A percentile compares a stretch with the other conserved stretches of the same genome.
Conservation (phyloP, 92 coral and sea anemone genomes). For the Palythoa grandiflora region DNA sequence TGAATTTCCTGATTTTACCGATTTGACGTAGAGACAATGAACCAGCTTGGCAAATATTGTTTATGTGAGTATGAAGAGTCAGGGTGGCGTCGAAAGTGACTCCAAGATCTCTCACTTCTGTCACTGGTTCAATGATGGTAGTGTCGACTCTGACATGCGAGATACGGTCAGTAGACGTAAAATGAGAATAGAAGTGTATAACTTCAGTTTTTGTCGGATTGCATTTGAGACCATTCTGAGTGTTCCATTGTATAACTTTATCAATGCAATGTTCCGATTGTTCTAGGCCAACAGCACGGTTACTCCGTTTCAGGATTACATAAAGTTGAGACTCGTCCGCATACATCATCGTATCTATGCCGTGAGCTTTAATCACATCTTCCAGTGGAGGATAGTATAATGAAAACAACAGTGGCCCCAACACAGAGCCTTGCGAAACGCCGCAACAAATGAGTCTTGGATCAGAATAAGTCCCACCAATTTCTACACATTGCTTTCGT, state of each 20-base stretch:
- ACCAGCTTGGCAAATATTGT: too few species aligned
- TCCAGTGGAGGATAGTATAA: conserved; percentile 8
- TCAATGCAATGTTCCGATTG: conserved; percentile 36
- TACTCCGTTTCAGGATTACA: conserved; percentile 38
- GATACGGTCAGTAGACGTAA: not conserved
- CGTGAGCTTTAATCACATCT: conserved; percentile 33
- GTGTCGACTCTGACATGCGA: not conserved
- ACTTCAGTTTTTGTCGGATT: not conserved
- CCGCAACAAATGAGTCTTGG: conserved; percentile 15
- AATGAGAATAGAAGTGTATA: not conserved
- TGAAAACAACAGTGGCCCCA: too few species aligned
- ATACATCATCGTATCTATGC: conserved; percentile 12
- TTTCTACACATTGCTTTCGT: not conserved
- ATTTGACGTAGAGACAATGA: too few species aligned
- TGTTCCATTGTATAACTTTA: conserved; percentile 1
- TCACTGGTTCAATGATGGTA: not conserved
- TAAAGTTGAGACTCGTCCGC: conserved; percentile 51
- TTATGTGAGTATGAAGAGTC: not conserved
- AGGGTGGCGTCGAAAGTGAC: not conserved
- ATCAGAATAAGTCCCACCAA: conserved; percentile 8
- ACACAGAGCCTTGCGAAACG: not conserved
- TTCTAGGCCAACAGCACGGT: conserved; percentile 34
- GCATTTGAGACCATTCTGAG: not conserved
- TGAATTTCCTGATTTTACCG: too few species aligned
- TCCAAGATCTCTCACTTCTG: not conserved